phyloP scores from a whole-genome alignment of 2,113 vertebrate species.

The Todiramphus saurophagus region DNA sequence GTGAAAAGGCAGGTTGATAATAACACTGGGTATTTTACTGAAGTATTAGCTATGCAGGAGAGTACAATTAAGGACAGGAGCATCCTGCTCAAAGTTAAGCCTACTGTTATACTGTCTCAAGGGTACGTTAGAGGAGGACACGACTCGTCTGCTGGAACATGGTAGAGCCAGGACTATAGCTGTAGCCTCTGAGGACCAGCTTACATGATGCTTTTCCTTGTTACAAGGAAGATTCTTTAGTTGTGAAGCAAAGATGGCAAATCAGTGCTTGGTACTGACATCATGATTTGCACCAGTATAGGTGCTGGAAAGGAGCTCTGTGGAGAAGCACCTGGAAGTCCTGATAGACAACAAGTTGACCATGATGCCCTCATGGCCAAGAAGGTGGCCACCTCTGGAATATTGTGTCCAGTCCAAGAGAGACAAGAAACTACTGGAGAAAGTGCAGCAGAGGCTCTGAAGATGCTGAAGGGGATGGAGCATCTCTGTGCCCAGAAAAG shows the following conservation, averaged over 20 bases:
- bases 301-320: no score
- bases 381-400: no score
- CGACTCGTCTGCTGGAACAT: accelerated
- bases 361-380: no score
- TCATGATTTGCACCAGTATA: no score
- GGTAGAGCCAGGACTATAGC: not conserved
- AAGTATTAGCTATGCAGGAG: not conserved
- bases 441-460: no score
- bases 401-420: no score
- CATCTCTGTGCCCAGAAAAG: no score
- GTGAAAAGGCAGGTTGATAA: not conserved
- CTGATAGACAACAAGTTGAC: no score
- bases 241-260: not conserved
- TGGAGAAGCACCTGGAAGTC: no score
- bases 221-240: not conserved
- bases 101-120: not conserved
- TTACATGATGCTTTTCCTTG: not conserved
- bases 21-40: not conserved
- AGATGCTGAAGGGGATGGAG: no score
- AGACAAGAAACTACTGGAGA: no score
- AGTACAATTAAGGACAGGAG: not conserved
- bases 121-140: not conserved
- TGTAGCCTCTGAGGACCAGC: not conserved
- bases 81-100: not conserved
- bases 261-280: no score